A percentile compares a stretch with the other conserved stretches of the same genome.
Conservation (phyloP, 2,797 vertebrate genomes). For the Premnoplex brunnescens region DNA sequence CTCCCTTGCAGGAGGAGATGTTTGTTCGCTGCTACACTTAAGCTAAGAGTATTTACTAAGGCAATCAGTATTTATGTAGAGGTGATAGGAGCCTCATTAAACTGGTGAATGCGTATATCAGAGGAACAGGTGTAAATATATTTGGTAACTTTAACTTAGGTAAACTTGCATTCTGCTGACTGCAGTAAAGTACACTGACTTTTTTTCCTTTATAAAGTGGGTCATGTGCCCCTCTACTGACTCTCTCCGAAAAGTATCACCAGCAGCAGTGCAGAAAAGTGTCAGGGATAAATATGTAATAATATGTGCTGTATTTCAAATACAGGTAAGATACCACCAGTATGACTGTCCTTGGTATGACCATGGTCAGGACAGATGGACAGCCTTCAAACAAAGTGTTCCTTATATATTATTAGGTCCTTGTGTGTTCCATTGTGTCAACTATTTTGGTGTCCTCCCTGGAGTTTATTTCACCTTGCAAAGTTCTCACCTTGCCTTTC, state of each 20-base stretch:
- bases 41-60: constrained; percentile 2
- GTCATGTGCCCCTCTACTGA: background rate
- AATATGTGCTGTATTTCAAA: background rate
- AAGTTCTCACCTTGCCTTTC: background rate
- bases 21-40: background rate
- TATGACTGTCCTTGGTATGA: background rate
- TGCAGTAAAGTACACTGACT: background rate
- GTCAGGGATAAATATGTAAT: background rate
- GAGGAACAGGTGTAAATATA: background rate
- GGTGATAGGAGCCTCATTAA: background rate
- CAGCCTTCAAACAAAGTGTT: background rate
- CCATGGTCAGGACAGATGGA: background rate
- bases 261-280: background rate
- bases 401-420: background rate
- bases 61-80: background rate
- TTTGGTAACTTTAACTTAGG: background rate
- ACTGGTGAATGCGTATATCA: background rate
- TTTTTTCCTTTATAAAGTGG: background rate
- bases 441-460: background rate
- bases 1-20: background rate
- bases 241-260: background rate
- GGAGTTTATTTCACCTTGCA: background rate
- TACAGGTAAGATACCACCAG: background rate
- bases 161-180: background rate
- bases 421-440: background rate